A percentile compares a stretch with the other conserved stretches of the same genome.
Evolutionary conservation across 2,113 vertebrate genomes (phyloP).

Genomic region (Vireo altiloquus): DNA sequence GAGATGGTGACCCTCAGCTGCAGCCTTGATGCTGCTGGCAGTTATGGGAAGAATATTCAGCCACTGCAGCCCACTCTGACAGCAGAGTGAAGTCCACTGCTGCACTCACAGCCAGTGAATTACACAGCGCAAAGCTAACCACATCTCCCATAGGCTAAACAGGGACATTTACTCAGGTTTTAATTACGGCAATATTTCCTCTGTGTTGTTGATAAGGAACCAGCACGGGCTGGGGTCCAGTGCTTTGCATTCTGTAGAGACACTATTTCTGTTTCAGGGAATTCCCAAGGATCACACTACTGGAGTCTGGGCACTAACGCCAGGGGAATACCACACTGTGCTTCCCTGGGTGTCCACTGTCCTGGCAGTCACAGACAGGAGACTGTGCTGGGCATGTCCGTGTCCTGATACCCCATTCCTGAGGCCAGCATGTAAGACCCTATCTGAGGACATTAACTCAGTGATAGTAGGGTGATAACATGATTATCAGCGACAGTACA

Average conservation of each 20-base stretch:
- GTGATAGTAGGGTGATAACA: neutral
- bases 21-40: neutral
- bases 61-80: neutral
- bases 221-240: neutral
- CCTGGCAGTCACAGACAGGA: neutral
- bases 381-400: neutral
- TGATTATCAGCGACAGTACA: neutral
- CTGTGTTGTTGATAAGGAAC: neutral
- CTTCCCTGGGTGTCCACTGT: neutral
- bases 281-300: neutral
- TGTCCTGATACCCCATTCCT: neutral
- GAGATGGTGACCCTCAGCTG: neutral
- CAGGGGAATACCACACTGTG: neutral
- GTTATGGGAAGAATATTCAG: neutral
- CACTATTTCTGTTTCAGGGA: neutral
- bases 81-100: neutral
- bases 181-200: neutral
- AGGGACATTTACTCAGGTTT: neutral
- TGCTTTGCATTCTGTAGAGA: neutral
- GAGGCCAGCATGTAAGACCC: neutral
- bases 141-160: rapidly evolving
- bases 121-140: neutral
- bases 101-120: neutral
- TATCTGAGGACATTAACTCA: neutral
- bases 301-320: neutral